phyloP scores from a whole-genome alignment of 2,888 invertebrate genomes.

The Athrips mouffetella region DNA sequence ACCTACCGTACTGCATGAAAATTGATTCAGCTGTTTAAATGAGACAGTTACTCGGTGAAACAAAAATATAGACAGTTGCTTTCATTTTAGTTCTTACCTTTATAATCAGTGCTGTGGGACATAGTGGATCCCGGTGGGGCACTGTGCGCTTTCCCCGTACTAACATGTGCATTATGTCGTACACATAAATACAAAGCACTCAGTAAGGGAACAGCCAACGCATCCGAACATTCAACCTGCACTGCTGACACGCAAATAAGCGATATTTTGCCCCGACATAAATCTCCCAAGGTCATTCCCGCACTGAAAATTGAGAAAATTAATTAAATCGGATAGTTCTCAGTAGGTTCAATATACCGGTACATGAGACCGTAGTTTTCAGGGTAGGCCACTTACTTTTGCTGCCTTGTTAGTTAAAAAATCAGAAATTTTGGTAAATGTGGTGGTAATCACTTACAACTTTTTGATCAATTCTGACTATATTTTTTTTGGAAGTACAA shows the following conservation, averaged over 20 bases:
- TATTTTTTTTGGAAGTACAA: too few relatives aligned
- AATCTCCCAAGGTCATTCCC: slow-evolving; percentile 62
- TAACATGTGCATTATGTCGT: slow-evolving; percentile 50
- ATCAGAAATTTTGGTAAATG: too few relatives aligned
- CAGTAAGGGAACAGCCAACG: slow-evolving; percentile 64
- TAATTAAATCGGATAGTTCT: neutral
- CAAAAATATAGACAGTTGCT: too few relatives aligned
- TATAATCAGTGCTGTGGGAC: slow-evolving; percentile 45
- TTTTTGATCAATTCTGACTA: too few relatives aligned
- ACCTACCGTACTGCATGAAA: too few relatives aligned
- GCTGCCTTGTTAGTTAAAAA: too few relatives aligned
- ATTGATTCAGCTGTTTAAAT: too few relatives aligned
- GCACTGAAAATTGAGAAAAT: slow-evolving; percentile 38
- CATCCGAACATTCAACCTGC: slow-evolving; percentile 59
- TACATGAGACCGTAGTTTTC: too few relatives aligned
- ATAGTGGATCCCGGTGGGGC: slow-evolving; percentile 38
- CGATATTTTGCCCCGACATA: slow-evolving; percentile 53
- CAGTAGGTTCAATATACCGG: too few relatives aligned
- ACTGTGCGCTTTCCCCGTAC: slow-evolving; percentile 26
- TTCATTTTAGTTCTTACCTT: slow-evolving; percentile 40
- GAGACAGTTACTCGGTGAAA: too few relatives aligned
- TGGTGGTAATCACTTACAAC: too few relatives aligned
- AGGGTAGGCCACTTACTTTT: too few relatives aligned
- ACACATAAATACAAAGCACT: slow-evolving; percentile 68
- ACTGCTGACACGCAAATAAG: slow-evolving; percentile 67